Evolutionary conservation across 2,797 vertebrate genomes (phyloP).

Genomic region (Lacerta viridis): DNA sequence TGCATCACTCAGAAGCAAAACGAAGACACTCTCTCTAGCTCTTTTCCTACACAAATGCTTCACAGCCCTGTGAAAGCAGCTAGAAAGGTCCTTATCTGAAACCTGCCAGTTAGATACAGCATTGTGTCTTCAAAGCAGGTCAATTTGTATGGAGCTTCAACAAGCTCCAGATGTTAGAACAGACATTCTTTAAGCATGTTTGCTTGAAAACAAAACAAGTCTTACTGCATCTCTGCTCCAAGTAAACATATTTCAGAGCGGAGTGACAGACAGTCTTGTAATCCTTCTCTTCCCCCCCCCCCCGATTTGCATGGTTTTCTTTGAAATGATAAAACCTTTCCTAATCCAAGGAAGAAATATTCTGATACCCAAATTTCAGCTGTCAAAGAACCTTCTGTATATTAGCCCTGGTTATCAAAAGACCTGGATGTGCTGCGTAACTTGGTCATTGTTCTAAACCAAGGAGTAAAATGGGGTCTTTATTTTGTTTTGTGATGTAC

Average conservation of each 20-base stretch:
- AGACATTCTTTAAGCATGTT: neutral
- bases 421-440: neutral
- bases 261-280: slow-evolving; percentile 11
- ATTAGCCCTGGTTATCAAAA: neutral
- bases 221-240: neutral
- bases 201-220: slow-evolving; percentile 19
- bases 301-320: slow-evolving; percentile 5
- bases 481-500: neutral
- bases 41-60: neutral
- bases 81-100: slow-evolving; percentile 1
- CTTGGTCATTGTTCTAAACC: neutral
- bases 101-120: neutral
- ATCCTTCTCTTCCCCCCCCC: neutral
- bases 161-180: slow-evolving; percentile 8
- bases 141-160: neutral
- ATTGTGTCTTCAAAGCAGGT: slow-evolving; percentile 24
- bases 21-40: neutral
- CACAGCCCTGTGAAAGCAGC: neutral
- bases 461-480: too few relatives aligned
- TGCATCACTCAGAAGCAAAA: neutral
- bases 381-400: neutral
- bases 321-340: neutral
- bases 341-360: neutral
- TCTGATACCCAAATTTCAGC: neutral
- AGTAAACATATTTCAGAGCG: neutral